A percentile compares a stretch with the other conserved stretches of the same genome.
phyloP scores from a whole-genome alignment of 2,113 vertebrate genomes.

The Rattus rattus region DNA sequence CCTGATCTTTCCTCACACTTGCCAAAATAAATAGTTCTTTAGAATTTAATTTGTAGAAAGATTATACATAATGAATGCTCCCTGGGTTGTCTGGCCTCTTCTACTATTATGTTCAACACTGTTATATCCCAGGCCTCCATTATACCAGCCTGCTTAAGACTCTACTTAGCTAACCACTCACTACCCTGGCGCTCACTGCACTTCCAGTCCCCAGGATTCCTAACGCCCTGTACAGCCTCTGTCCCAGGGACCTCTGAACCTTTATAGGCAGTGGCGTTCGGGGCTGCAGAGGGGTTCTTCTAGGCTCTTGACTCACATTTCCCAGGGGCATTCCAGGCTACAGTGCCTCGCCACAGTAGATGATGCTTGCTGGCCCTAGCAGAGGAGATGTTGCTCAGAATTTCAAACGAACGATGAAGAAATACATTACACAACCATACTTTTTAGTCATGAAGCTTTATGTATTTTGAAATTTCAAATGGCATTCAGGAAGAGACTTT shows the following conservation, averaged over 20 bases:
- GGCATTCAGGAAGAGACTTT: neutral
- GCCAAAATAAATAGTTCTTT: neutral
- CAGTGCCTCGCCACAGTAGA: fast-evolving
- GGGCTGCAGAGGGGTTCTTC: neutral
- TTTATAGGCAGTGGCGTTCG: neutral
- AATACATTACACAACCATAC: neutral
- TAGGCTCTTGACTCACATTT: no score
- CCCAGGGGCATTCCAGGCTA: neutral
- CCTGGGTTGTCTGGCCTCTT: neutral
- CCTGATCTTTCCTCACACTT: neutral
- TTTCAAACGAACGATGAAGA: neutral
- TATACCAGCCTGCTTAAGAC: neutral
- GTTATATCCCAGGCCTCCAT: neutral
- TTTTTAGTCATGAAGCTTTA: neutral
- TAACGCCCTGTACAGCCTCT: neutral
- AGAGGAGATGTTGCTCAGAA: neutral
- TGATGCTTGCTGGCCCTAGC: neutral
- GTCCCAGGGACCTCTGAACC: neutral
- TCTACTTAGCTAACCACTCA: neutral
- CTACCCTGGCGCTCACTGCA: fast-evolving
- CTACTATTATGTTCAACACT: neutral
- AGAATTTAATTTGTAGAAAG: neutral
- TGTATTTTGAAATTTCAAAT: constrained; percentile 35
- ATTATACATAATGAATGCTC: neutral
- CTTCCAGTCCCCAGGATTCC: neutral